These are phyloP conservation scores for Gasterosteus nipponicus DNA, from an alignment of 2,113 vertebrate species.

Conservation along the genomic window DNA sequence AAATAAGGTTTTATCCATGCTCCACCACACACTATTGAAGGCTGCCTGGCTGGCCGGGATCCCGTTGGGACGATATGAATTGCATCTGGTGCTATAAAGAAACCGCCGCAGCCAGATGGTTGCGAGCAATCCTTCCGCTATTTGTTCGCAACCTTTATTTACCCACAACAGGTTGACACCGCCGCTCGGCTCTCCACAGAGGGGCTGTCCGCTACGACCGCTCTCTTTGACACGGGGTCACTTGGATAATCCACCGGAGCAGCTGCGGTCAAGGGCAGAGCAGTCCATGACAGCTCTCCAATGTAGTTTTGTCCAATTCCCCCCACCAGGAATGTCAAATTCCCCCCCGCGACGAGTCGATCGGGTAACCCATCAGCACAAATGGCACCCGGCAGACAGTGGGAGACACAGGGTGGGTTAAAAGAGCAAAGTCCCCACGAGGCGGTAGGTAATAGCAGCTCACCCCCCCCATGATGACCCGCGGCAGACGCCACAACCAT, in stretches of 20 bases:
- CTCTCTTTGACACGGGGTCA: conserved; percentile 49
- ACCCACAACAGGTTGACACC: conserved; percentile 33
- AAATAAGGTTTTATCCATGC: conserved; percentile 72
- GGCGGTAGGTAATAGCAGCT: conserved; percentile 40
- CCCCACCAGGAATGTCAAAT: conserved; percentile 38
- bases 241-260: conserved; percentile 33
- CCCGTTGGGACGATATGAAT: conserved; percentile 62
- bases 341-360: conserved; percentile 44
- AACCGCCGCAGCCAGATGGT: conserved; percentile 68
- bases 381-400: conserved; percentile 47
- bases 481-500: conserved; percentile 26
- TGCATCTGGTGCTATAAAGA: conserved; percentile 58
- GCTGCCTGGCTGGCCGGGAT: conserved; percentile 60
- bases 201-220: conserved; percentile 24
- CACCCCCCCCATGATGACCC: conserved; percentile 38
- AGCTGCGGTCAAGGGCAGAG: conserved; percentile 49
- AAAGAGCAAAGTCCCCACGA: conserved; percentile 41
- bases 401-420: conserved; percentile 35
- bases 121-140: conserved; percentile 66
- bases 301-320: conserved; percentile 43
- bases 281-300: conserved; percentile 30
- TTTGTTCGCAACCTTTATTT: conserved; percentile 63
- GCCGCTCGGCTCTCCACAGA: conserved; percentile 15
- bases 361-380: conserved; percentile 57
- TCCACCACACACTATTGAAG: conserved; percentile 66